These are phyloP conservation scores for Vandiemenella viatica DNA, from an alignment of 2,888 invertebrate genomes.

Conservation along the genomic window DNA sequence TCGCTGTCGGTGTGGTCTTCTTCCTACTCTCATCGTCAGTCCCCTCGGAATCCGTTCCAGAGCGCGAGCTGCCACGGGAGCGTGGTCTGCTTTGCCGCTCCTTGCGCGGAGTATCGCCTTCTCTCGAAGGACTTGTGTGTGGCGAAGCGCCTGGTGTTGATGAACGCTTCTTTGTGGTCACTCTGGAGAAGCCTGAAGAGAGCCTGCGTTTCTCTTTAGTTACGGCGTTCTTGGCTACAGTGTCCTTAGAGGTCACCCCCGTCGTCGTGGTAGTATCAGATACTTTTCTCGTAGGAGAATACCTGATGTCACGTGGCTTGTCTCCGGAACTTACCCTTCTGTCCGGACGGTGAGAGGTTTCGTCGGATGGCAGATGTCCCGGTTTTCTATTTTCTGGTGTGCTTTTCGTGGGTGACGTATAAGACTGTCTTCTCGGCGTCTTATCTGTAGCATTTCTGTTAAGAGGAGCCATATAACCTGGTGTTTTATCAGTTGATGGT, in stretches of 20 bases:
- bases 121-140: slow-evolving; percentile 35
- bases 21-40: slow-evolving; percentile 6
- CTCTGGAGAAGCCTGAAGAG: slow-evolving; percentile 15
- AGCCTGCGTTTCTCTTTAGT: slow-evolving; percentile 16
- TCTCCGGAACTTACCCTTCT: slow-evolving; percentile 12
- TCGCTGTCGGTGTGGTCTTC: slow-evolving; percentile 1
- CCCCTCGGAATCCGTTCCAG: slow-evolving; percentile 9
- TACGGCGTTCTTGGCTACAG: slow-evolving; percentile 2
- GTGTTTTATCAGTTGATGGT: background rate
- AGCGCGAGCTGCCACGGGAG: slow-evolving; percentile 12
- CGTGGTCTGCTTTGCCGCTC: slow-evolving; percentile 16
- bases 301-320: slow-evolving; percentile 4
- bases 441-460: background rate
- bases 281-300: slow-evolving; percentile 8
- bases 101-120: slow-evolving; percentile 11
- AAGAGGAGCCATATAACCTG: background rate
- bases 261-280: slow-evolving; percentile 7
- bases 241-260: slow-evolving; percentile 2
- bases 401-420: background rate
- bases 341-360: slow-evolving; percentile 1
- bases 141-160: slow-evolving; percentile 32
- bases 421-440: background rate
- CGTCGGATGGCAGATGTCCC: background rate
- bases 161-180: slow-evolving; percentile 20
- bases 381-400: background rate